Conservation (phyloP, 1,140 invertebrate species). For the Homalodisca vitripennis region DNA sequence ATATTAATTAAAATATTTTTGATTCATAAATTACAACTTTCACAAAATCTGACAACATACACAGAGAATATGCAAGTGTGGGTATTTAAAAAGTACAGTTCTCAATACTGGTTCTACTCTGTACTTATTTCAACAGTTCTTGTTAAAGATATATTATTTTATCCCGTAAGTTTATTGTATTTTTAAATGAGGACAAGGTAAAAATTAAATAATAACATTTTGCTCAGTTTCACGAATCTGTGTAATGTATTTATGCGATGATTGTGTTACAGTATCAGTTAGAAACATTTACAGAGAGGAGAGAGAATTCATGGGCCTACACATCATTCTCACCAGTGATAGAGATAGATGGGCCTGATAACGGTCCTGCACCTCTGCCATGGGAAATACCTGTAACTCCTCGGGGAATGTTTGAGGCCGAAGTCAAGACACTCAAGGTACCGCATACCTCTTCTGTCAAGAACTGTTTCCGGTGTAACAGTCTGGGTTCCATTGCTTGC, state of each 20-base stretch:
- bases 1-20: too few relatives aligned
- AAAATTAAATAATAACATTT: slow-evolving; percentile 7
- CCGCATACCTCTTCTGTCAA: slow-evolving; percentile 60
- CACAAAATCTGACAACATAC: too few relatives aligned
- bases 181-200: too few relatives aligned
- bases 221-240: background rate
- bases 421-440: slow-evolving; percentile 52
- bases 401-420: slow-evolving; percentile 50
- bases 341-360: slow-evolving; percentile 50
- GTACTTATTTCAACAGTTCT: too few relatives aligned
- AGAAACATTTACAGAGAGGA: slow-evolving; percentile 59
- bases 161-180: too few relatives aligned
- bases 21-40: too few relatives aligned
- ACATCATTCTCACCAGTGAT: slow-evolving; percentile 53
- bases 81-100: too few relatives aligned
- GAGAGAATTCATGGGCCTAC: slow-evolving; percentile 56
- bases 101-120: too few relatives aligned
- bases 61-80: too few relatives aligned
- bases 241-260: too few relatives aligned
- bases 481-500: slow-evolving; percentile 53
- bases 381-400: slow-evolving; percentile 55
- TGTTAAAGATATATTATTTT: too few relatives aligned
- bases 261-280: slow-evolving; percentile 53
- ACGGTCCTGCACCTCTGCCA: slow-evolving; percentile 53
- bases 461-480: slow-evolving; percentile 55